Evolutionary conservation across 2,797 vertebrate species (phyloP), one percentile per base, ranked within the genome.

Genomic region (Cyprinodon diabolis): DNA sequence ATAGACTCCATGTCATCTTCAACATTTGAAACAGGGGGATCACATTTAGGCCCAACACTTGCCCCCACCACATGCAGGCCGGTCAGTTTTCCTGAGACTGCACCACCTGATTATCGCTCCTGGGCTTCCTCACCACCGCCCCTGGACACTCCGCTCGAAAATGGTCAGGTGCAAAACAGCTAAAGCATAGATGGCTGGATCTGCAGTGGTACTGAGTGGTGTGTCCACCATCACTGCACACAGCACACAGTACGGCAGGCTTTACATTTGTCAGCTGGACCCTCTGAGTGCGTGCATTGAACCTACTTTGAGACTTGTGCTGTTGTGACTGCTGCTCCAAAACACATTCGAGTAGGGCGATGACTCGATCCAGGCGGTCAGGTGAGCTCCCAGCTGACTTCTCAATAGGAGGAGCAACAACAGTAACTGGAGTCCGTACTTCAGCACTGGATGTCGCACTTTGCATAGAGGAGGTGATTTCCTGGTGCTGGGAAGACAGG

Each of bases 51-150:
- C 75, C 75, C 40, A 67, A 19, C 66, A 84, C 75, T 78, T 51
- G 25, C 35, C 75, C 75, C 72, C 30, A n/a, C 66, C 65, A 51
- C 56, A 76, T 57, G 69, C n/a, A 63, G 71, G 71, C 75, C 78
- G 48, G 0, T 25, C 69, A 80, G 51, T 84, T 75, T 80, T 19
- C 65, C 75, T 72, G 25, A 6, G 2, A 43, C 4, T 67, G 63
- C 7, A 30, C 15, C 1, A 48, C 12, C 0, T 35, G 9, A 9
- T 8, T 5, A 6, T 4, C 6, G 1, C 4, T 6, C 48, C 37
- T 23, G 0, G 2, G 9, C 10, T 25, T 30, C 12, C 6, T 55
- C 4, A 17, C 3, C 1, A 30, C 4, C 13, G 21, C 21, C 19
- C 15, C 23, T 6, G 65, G 51, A 52, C 79, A 72, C 0, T 21